Base-by-base conservation (phyloP, 2,888 invertebrate genomes). In the Macrosiphum euphorbiae region DNA sequence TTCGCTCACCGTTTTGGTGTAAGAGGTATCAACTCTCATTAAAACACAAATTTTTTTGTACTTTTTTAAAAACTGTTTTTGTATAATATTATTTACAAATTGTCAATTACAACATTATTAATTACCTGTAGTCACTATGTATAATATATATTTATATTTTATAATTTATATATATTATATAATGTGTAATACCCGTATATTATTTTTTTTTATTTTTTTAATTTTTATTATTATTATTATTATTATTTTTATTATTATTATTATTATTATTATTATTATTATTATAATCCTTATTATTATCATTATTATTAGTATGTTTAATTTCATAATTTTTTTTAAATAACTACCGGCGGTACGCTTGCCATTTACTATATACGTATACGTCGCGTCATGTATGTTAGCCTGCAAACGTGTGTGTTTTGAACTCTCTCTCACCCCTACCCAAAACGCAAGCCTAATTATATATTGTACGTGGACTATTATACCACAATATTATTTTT, bases 341-440 rank as follows among this genome's bases (percentile, higher is more conserved):
- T 90, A 78, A 88, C 52, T 88, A 88, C 78, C 88, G 92, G 88
- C 92, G 92, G n/a, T 92, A 78, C 67, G 55, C 92, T 92, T 92
- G 92, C 92, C 92, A 92, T 92, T 92, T 92, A 92, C 92, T 88
- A 78, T 92, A 92, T 92, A 88, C 26, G 84, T 91, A 91, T 91
- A 91, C 90, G 90, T 90, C 90, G 90, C 89, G n/a, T 67, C 47
- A 90, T 67, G 67, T 90, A 78, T 78, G 78, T 78, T 78, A 78
- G 67, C 78, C 78, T 24, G 78, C 78, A 35, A 78, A 35, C 85
- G 44, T 85, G 44, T 41, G 44, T 44, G 44, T 44, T 85, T 85
- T 44, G 44, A 85, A 44, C 28, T 85, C 41, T 44, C 44, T 85
- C 85, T 44, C 85, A 85, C 28, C 26, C 28, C 47, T 86, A 44